Conservation (phyloP, 2,888 invertebrate genomes). For the Lasioglossum lativentre region DNA sequence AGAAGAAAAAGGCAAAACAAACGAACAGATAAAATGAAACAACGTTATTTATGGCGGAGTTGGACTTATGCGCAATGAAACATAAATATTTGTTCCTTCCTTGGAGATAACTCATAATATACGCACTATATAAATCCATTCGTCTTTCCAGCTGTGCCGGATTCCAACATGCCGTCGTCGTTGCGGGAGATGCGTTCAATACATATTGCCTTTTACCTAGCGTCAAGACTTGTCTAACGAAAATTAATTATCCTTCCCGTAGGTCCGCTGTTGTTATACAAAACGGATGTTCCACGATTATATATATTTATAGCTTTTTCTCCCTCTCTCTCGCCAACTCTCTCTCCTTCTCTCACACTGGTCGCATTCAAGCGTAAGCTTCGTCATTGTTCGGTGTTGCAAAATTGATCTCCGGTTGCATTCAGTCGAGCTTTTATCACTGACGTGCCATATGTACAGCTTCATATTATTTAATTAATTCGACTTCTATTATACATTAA, state of each 20-base stretch:
- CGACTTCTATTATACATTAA: neutral
- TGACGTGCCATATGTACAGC: neutral
- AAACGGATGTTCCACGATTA: constrained; percentile 17
- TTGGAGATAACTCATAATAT: constrained; percentile 35
- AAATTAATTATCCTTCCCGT: constrained; percentile 72
- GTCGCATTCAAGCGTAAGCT: neutral
- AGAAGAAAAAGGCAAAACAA: neutral
- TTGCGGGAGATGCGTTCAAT: constrained; percentile 66
- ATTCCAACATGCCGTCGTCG: constrained; percentile 58
- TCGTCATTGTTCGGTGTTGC: neutral
- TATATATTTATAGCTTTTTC: constrained; percentile 40
- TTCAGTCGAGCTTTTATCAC: neutral
- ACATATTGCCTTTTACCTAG: constrained; percentile 64
- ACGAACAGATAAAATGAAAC: constrained; percentile 71
- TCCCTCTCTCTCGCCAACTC: neutral
- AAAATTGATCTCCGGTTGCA: neutral
- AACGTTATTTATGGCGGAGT: constrained; percentile 70
- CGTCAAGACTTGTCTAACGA: constrained; percentile 65
- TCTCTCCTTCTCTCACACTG: neutral
- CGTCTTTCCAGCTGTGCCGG: constrained; percentile 59
- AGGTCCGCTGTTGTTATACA: constrained; percentile 49
- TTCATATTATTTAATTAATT: neutral
- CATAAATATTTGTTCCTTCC: constrained; percentile 49
- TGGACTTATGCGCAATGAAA: constrained; percentile 39
- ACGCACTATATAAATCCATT: constrained; percentile 59